phyloP scores from a whole-genome alignment of 2,113 vertebrate species.

The Cyanoderma ruficeps region DNA sequence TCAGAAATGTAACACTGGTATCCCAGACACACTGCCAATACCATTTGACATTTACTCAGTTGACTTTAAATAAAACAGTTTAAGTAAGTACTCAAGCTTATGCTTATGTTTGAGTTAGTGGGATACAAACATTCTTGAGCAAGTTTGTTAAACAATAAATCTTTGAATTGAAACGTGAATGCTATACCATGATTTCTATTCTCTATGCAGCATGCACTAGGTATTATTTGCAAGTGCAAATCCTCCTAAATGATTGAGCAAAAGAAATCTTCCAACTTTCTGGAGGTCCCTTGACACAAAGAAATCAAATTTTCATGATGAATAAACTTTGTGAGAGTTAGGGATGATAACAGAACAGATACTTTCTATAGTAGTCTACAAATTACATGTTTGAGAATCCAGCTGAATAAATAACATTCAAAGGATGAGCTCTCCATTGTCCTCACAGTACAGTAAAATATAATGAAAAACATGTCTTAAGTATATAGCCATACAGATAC shows the following conservation, averaged over 20 bases:
- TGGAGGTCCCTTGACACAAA: background rate
- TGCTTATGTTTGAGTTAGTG: background rate
- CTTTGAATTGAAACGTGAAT: background rate
- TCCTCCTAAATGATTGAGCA: background rate
- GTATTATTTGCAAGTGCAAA: background rate
- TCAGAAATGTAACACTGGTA: fast-evolving
- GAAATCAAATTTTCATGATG: background rate
- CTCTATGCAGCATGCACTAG: background rate
- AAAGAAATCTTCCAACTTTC: background rate
- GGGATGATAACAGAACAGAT: constrained; percentile 5
- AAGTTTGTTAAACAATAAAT: background rate
- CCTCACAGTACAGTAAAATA: constrained; percentile 6
- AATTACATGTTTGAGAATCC: background rate
- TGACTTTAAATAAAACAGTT: background rate
- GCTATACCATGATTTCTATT: background rate
- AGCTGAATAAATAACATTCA: constrained; percentile 54
- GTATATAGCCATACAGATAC: constrained; percentile 46
- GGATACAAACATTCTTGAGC: background rate
- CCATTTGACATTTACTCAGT: background rate
- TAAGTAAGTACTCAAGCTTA: background rate
- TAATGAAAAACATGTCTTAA: constrained; percentile 65
- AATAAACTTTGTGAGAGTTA: constrained; percentile 10
- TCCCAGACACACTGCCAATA: background rate
- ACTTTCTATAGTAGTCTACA: background rate
- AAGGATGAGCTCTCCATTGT: constrained; percentile 26